Evolutionary conservation across 2,113 vertebrate species (phyloP).

Genomic region (Pelecanoides urinatrix): DNA sequence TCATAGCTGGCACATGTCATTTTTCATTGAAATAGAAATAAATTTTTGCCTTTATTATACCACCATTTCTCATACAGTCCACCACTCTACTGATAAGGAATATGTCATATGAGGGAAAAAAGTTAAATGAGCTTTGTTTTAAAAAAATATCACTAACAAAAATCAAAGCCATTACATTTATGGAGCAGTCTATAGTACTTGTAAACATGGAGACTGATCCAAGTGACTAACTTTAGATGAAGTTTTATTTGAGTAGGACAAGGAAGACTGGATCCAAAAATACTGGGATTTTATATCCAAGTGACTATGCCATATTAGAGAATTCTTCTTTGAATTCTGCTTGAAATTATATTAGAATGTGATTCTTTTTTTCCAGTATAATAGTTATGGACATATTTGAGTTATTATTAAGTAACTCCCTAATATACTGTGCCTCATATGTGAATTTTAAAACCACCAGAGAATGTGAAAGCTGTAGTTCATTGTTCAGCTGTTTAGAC

Average conservation of each 20-base stretch:
- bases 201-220: neutral
- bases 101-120: neutral
- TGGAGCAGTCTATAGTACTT: neutral
- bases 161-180: neutral
- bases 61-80: neutral
- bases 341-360: neutral
- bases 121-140: neutral
- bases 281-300: neutral
- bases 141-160: neutral
- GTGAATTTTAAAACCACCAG: neutral
- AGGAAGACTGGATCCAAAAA: neutral
- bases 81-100: neutral
- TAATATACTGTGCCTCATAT: neutral
- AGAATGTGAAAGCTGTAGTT: neutral
- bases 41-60: neutral
- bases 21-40: neutral
- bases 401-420: neutral
- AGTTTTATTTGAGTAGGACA: neutral
- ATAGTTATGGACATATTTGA: neutral
- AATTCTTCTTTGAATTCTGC: neutral
- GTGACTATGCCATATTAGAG: neutral
- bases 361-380: neutral
- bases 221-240: neutral
- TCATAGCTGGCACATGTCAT: neutral
- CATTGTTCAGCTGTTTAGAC: slow-evolving; percentile 31